These are phyloP conservation scores for Holothuria leucospilota DNA, from an alignment of 53 echinoderm and acorn worm genomes.

Conservation along the genomic window DNA sequence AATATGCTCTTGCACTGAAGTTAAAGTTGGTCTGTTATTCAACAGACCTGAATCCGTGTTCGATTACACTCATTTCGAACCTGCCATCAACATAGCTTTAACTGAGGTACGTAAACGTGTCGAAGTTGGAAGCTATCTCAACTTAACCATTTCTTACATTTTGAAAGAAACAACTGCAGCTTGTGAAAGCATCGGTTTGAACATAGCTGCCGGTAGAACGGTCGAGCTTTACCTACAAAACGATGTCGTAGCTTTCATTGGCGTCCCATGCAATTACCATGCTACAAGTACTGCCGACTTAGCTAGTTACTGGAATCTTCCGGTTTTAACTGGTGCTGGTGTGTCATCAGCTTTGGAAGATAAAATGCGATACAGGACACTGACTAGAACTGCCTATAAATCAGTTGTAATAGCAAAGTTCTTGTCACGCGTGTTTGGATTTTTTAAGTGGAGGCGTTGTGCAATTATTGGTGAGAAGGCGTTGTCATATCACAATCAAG, in stretches of 20 bases:
- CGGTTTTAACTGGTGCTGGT: slow-evolving; percentile 38
- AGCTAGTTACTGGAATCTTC: slow-evolving; percentile 61
- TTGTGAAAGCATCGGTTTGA: neutral
- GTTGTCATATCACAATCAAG: neutral
- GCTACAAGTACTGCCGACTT: slow-evolving; percentile 56
- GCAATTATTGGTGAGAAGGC: neutral
- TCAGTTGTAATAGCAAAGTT: slow-evolving; percentile 17
- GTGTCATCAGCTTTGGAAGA: slow-evolving; percentile 50
- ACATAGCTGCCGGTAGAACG: slow-evolving; percentile 25
- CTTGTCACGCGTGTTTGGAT: neutral
- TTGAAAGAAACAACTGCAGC: neutral
- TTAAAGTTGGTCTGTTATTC: too few species aligned
- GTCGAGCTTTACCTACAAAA: slow-evolving; percentile 13
- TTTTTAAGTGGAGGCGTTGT: slow-evolving; percentile 33
- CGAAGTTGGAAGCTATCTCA: too few species aligned
- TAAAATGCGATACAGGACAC: slow-evolving; percentile 59
- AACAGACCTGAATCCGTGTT: too few species aligned
- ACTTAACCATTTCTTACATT: too few species aligned
- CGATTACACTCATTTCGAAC: too few species aligned
- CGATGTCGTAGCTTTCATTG: slow-evolving; percentile 58
- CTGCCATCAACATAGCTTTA: too few species aligned
- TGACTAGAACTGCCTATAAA: slow-evolving; percentile 52
- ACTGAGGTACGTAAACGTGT: too few species aligned
- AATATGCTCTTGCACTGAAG: too few species aligned
- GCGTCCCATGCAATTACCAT: slow-evolving; percentile 54